These are phyloP conservation scores for Parascotia fuliginaria DNA, from an alignment of 2,888 invertebrate species.

Conservation along the genomic window DNA sequence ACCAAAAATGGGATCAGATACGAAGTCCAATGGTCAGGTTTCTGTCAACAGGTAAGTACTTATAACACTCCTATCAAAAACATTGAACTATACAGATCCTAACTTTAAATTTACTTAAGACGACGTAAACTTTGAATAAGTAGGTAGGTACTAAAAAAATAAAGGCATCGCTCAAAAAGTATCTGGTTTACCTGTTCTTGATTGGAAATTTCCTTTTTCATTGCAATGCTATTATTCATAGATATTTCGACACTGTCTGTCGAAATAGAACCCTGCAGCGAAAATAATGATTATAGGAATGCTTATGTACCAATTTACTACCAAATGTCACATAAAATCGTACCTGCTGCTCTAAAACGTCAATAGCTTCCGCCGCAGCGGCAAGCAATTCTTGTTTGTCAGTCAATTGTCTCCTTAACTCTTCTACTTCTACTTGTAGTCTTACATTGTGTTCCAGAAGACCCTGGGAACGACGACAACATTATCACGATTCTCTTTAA, in stretches of 20 bases:
- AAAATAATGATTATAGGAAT: slow-evolving; percentile 3
- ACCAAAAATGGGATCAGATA: too few relatives aligned
- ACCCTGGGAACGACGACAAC: slow-evolving; percentile 58
- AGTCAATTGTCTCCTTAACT: slow-evolving; percentile 90
- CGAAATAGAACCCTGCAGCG: slow-evolving; percentile 73
- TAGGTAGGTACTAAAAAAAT: too few relatives aligned
- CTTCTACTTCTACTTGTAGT: slow-evolving; percentile 90
- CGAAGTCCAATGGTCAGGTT: too few relatives aligned
- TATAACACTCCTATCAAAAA: too few relatives aligned
- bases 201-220: slow-evolving; percentile 49
- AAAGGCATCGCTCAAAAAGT: neutral
- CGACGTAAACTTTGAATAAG: too few relatives aligned
- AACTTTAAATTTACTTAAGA: too few relatives aligned
- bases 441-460: slow-evolving; percentile 79
- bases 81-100: too few relatives aligned
- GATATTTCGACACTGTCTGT: slow-evolving; percentile 73
- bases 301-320: neutral
- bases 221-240: slow-evolving; percentile 57
- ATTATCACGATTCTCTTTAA: too few relatives aligned
- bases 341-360: slow-evolving; percentile 88
- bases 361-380: slow-evolving; percentile 94
- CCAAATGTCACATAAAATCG: neutral
- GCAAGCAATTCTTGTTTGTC: slow-evolving; percentile 94
- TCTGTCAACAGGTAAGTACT: too few relatives aligned
- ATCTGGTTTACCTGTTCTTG: slow-evolving; percentile 44